Evolutionary conservation across 2,113 vertebrate species (phyloP), one percentile per base, ranked within the genome.

Genomic region (Carettochelys insculpta): DNA sequence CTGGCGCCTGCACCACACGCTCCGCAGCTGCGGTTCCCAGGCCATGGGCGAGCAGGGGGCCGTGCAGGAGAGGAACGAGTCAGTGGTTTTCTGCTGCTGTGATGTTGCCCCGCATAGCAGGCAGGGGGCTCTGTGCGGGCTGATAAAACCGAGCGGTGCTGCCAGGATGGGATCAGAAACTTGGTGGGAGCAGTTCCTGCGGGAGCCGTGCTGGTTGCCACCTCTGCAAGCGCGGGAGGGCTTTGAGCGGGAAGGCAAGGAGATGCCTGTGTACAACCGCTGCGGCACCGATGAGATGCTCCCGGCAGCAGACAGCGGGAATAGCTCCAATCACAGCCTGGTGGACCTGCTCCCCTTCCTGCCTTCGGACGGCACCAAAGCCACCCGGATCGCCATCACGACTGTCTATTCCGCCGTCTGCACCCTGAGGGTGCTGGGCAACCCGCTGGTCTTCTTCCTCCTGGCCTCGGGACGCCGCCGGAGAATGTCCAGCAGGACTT

Each of bases 381-480:
- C 96, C 93, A 95, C 97, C 86, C 97, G 98, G 20, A 93, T 98
- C 11, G 71, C 97, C 82, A 98, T 98, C 13, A 97, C 98, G 5
- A 77, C 97, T 65, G 95, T 98, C 58, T 98, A 98, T 96, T 95
- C 97, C 79, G 94, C 98, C 89, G 98, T 98, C 78, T 98, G 98
- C 65, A 96, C 97, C 5, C 96, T 98, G 80, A 98, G 98, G 9
- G 97, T 98, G 12, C 96, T 98, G 89, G 98, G 98, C 4, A 98
- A 98, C 92, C 90, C 97, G 50, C 95, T 98, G 93, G 98, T 98
- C 0, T 96, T 98, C 68, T 98, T 97, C 88, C 95, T 98, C 75
- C 97, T 98, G 29, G 96, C 97, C 86, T 97, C 97, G 25, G 97
- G 93, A n/a, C 97, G 93, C 82, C 87, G 87, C 8, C 91, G 94